Percentiles rank a stretch among this genome's conserved stretches.
Conservation (phyloP, 2,113 vertebrate genomes). For the Microcebus lehilahytsara region DNA sequence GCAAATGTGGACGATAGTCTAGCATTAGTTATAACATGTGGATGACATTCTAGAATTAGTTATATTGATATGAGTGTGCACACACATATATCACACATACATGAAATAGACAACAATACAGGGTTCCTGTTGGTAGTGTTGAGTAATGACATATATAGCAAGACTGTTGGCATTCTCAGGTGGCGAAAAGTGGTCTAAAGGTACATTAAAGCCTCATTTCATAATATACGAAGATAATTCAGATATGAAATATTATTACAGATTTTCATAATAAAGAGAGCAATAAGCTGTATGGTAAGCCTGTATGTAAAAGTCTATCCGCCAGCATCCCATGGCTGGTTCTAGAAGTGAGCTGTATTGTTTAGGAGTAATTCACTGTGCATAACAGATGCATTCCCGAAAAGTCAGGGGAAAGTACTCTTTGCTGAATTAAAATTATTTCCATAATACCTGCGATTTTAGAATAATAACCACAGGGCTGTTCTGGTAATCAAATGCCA, state of each 20-base stretch:
- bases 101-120: neutral
- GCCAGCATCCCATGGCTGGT: neutral
- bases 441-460: neutral
- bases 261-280: neutral
- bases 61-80: neutral
- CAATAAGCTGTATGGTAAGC: neutral
- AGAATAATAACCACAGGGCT: neutral
- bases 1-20: neutral
- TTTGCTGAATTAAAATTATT: conserved; percentile 36
- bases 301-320: conserved; percentile 11
- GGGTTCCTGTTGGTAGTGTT: neutral
- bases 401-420: neutral
- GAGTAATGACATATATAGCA: neutral
- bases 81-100: neutral
- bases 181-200: neutral
- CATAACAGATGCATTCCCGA: neutral
- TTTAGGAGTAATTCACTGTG: neutral
- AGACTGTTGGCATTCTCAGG: neutral
- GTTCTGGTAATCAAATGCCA: neutral
- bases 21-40: neutral
- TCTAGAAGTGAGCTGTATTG: neutral
- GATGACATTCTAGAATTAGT: neutral
- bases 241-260: neutral
- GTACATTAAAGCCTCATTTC: neutral
- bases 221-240: neutral